Percentiles rank a stretch among this genome's conserved stretches.
Evolutionary conservation across 2,888 invertebrate species (phyloP).

Genomic region (Urechis unicinctus): DNA sequence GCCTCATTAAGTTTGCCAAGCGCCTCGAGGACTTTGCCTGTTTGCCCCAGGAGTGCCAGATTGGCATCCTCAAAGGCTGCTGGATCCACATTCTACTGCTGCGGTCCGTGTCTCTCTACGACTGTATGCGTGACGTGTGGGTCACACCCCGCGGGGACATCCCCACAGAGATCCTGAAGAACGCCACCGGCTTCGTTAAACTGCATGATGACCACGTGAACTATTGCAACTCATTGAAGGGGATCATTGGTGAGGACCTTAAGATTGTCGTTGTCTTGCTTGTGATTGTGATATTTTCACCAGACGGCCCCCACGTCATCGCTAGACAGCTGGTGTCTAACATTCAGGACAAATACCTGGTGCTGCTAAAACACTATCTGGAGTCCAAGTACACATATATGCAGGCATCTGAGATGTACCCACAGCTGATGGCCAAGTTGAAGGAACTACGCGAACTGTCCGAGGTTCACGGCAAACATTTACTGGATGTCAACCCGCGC

Average conservation of each 20-base stretch:
- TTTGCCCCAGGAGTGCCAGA: slow-evolving; percentile 91
- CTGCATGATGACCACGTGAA: slow-evolving; percentile 43
- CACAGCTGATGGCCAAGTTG: slow-evolving; percentile 71
- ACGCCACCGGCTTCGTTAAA: slow-evolving; percentile 61
- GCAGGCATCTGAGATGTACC: slow-evolving; percentile 31
- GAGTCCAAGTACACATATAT: slow-evolving; percentile 39
- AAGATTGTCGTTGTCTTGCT: slow-evolving; percentile 84
- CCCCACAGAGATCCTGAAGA: slow-evolving; percentile 81
- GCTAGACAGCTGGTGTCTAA: slow-evolving; percentile 33
- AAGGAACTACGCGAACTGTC: slow-evolving; percentile 81
- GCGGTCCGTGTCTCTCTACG: slow-evolving; percentile 85
- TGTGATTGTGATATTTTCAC: slow-evolving; percentile 84
- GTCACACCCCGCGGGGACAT: slow-evolving; percentile 64
- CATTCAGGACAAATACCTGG: slow-evolving; percentile 53
- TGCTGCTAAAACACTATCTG: slow-evolving; percentile 46
- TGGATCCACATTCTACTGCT: slow-evolving; percentile 64
- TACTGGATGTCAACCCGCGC: slow-evolving; percentile 84
- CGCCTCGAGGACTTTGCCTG: slow-evolving; percentile 72
- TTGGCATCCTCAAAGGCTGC: slow-evolving; percentile 72
- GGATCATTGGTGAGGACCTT: slow-evolving; percentile 67
- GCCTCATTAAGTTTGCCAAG: slow-evolving; percentile 62
- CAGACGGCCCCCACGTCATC: slow-evolving; percentile 66
- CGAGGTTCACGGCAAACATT: slow-evolving; percentile 84
- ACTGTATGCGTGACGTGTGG: slow-evolving; percentile 83
- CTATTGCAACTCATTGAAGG: slow-evolving; percentile 41